A percentile compares a stretch with the other conserved stretches of the same genome.
Conservation (phyloP, 1,140 invertebrate genomes). For the Archivesica marissinica region DNA sequence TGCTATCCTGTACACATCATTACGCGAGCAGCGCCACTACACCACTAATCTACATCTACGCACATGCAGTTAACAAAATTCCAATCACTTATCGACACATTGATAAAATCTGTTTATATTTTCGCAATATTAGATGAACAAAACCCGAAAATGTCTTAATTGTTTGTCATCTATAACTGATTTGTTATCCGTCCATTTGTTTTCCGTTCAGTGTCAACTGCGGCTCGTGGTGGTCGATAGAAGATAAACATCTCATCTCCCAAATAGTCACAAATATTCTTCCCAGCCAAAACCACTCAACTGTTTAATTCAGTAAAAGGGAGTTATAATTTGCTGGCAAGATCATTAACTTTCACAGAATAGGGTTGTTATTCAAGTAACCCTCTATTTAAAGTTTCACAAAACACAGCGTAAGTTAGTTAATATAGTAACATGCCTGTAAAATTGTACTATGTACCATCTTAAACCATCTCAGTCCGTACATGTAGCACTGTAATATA, state of each 20-base stretch:
- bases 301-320: constrained; percentile 49
- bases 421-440: too few species aligned
- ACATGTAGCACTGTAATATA: too few species aligned
- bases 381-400: constrained; percentile 21
- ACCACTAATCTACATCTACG: constrained; percentile 2
- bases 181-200: constrained; percentile 9
- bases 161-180: constrained; percentile 9
- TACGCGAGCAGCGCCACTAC: neutral
- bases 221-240: neutral
- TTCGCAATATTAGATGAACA: constrained; percentile 6
- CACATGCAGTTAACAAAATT: constrained; percentile 44
- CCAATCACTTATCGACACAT: constrained; percentile 33
- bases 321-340: constrained; percentile 45
- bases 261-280: constrained; percentile 25
- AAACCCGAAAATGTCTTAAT: constrained; percentile 26
- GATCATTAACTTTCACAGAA: constrained; percentile 56
- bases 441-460: too few species aligned
- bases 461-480: too few species aligned
- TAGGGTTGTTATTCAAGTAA: constrained; percentile 39
- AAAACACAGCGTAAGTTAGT: constrained; percentile 11
- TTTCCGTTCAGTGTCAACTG: constrained; percentile 15
- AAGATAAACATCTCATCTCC: constrained; percentile 1
- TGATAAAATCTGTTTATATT: constrained; percentile 28
- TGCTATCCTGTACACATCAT: neutral
- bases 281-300: constrained; percentile 39